Conservation (phyloP, 2,888 invertebrate genomes). For the Pollenia labialis region DNA sequence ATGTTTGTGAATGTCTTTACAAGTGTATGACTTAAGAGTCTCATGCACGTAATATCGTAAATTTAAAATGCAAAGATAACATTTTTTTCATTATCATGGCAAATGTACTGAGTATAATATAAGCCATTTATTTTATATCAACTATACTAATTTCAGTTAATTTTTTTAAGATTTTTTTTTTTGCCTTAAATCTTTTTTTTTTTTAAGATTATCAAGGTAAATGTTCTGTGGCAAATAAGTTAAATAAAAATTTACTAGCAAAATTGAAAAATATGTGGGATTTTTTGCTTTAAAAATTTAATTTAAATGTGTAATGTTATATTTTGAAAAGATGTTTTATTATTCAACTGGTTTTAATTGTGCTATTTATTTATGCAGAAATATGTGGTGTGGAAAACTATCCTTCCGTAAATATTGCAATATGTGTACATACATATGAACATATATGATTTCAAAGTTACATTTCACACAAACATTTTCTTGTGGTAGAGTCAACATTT, state of each 20-base stretch:
- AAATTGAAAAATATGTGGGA: background rate
- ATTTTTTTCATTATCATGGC: conserved; percentile 8
- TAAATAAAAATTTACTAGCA: background rate
- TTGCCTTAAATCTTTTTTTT: conserved; percentile 6
- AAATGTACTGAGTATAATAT: conserved; percentile 18
- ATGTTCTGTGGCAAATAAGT: conserved; percentile 13
- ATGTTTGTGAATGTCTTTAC: conserved; percentile 11
- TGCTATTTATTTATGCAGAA: conserved; percentile 15
- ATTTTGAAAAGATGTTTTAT: background rate
- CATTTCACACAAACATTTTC: conserved; percentile 5
- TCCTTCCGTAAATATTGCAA: conserved; percentile 55
- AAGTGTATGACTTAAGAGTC: conserved; percentile 14
- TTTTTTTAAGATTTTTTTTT: background rate
- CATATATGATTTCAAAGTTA: background rate
- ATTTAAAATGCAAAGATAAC: conserved; percentile 24
- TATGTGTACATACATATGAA: background rate
- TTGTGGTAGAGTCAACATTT: conserved; percentile 1
- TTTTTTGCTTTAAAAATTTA: no score
- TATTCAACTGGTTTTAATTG: conserved; percentile 16
- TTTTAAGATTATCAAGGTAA: conserved; percentile 18
- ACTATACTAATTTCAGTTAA: conserved; percentile 27
- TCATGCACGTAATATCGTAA: conserved; percentile 36
- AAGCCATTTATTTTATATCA: conserved; percentile 20
- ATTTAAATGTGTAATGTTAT: background rate
- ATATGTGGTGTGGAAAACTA: conserved; percentile 50